Percentiles rank a stretch among this genome's conserved stretches.
Conservation (phyloP, 2,113 vertebrate genomes). For the Benitochromis conjunctus region DNA sequence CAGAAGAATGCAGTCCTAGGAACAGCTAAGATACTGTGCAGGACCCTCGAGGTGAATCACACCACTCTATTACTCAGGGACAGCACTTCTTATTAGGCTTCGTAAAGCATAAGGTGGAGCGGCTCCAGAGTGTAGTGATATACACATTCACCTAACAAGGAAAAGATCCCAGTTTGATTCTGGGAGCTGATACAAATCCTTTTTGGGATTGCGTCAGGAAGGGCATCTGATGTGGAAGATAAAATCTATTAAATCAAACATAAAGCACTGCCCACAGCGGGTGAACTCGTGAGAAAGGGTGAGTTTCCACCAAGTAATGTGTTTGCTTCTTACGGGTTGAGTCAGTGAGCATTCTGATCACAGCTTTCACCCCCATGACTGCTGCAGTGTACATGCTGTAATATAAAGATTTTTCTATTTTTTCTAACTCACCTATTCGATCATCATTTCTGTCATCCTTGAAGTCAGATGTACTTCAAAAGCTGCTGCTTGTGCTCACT, state of each 20-base stretch:
- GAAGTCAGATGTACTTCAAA: neutral
- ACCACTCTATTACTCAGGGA: neutral
- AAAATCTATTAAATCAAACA: neutral
- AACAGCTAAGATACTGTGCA: neutral
- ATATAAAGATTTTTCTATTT: neutral
- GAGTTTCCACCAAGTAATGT: neutral
- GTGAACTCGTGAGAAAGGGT: neutral
- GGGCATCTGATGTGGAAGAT: neutral
- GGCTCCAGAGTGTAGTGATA: neutral
- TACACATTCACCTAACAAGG: neutral
- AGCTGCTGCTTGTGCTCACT: neutral
- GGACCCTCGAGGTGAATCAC: neutral
- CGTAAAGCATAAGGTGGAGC: neutral
- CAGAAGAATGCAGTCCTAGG: neutral
- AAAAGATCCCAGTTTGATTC: neutral
- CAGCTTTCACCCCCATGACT: neutral
- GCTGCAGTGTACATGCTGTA: neutral
- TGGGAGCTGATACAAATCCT: neutral
- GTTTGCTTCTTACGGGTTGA: neutral
- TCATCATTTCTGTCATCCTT: neutral
- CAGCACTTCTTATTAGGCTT: neutral
- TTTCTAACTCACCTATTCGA: neutral
- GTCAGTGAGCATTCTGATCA: neutral
- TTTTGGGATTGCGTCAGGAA: neutral
- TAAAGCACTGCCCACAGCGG: neutral